phyloP scores from a whole-genome alignment of 2,113 vertebrate genomes.

The Phalacrocorax carbo region DNA sequence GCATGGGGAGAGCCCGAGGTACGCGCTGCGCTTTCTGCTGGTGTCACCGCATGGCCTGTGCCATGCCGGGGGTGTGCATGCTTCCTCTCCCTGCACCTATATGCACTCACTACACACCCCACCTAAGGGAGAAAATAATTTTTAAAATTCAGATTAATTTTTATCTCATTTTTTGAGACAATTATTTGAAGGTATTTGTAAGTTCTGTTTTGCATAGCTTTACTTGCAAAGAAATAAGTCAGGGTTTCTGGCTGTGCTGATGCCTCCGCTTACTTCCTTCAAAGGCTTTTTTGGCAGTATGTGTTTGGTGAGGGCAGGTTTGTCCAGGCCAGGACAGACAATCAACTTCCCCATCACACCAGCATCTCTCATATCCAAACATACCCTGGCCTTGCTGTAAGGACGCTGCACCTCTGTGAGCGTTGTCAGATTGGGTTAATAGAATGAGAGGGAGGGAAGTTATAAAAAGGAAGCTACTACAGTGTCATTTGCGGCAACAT shows the following conservation, averaged over 20 bases:
- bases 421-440: too few species aligned
- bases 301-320: neutral
- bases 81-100: neutral
- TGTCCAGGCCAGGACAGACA: neutral
- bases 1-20: fast-evolving
- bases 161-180: neutral
- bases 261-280: fast-evolving
- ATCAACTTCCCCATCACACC: neutral
- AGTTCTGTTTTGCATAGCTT: neutral
- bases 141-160: neutral
- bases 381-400: neutral
- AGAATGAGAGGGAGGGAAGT: neutral
- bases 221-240: too few species aligned
- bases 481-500: neutral
- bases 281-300: neutral
- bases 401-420: neutral
- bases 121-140: too few species aligned
- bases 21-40: fast-evolving
- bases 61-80: fast-evolving
- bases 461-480: neutral
- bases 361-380: neutral
- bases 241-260: neutral
- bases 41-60: fast-evolving
- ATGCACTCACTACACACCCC: fast-evolving
- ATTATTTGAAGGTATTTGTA: neutral